Percentiles rank a stretch among this genome's conserved stretches.
These are phyloP conservation scores for Andrena bucephala DNA, from an alignment of 2,888 invertebrate genomes.

Conservation along the genomic window DNA sequence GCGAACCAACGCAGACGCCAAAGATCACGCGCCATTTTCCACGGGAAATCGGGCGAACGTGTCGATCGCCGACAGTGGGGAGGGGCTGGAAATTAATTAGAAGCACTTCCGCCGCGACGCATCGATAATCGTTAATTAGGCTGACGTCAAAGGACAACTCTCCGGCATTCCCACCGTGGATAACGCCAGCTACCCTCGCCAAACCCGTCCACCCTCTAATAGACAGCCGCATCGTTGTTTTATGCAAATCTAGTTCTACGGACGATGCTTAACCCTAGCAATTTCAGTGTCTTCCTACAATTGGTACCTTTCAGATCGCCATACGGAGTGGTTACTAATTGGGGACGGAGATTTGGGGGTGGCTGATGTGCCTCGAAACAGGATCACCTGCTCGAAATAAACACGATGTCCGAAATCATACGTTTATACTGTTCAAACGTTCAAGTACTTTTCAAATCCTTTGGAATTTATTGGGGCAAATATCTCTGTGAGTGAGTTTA, in stretches of 20 bases:
- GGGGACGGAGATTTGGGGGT: not conserved
- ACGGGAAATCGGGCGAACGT: constrained; percentile 14
- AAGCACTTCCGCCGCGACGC: constrained; percentile 44
- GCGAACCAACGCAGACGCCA: not conserved
- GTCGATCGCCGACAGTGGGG: constrained; percentile 7
- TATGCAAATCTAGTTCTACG: not conserved
- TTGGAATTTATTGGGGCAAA: too few relatives aligned
- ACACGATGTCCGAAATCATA: not conserved
- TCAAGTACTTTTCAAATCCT: too few relatives aligned
- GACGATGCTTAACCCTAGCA: too few relatives aligned
- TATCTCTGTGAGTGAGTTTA: too few relatives aligned
- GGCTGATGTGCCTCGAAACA: not conserved
- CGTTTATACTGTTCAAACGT: too few relatives aligned
- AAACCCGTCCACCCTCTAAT: constrained; percentile 10
- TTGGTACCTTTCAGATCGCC: not conserved
- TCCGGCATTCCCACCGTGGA: not conserved
- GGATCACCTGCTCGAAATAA: not conserved
- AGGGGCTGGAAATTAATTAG: constrained; percentile 53
- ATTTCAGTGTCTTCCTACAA: not conserved
- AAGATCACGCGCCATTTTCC: not conserved
- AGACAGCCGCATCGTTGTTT: constrained; percentile 12
- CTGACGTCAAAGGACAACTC: constrained; percentile 44
- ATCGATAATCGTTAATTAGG: constrained; percentile 65
- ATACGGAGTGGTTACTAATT: not conserved
- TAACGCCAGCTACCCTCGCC: not conserved